phyloP scores from a whole-genome alignment of 2,888 invertebrate genomes.

The Torymus auratus region DNA sequence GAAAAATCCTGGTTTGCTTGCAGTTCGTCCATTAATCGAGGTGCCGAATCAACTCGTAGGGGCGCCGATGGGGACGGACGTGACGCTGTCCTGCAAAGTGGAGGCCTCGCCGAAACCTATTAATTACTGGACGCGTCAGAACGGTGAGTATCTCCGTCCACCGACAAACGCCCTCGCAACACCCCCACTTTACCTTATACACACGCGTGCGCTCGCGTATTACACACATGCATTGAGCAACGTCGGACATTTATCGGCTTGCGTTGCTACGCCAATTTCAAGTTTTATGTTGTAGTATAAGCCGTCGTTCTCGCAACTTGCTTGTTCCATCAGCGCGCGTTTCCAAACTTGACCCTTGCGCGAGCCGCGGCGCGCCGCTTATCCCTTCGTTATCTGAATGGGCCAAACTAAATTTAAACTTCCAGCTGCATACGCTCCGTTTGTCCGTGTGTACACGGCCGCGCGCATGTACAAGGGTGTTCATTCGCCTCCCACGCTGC shows the following conservation, averaged over 20 bases:
- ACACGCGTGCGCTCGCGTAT: background rate
- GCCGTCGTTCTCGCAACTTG: slow-evolving; percentile 32
- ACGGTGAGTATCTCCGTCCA: slow-evolving; percentile 80
- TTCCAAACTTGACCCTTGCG: slow-evolving; percentile 38
- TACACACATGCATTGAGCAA: background rate
- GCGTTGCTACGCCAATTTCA: slow-evolving; percentile 38
- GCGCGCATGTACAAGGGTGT: background rate
- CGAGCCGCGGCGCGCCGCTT: slow-evolving; percentile 27
- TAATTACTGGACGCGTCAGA: slow-evolving; percentile 95
- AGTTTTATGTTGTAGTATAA: slow-evolving; percentile 45
- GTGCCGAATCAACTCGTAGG: slow-evolving; percentile 95
- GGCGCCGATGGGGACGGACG: slow-evolving; percentile 90
- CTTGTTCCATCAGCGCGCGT: slow-evolving; percentile 46
- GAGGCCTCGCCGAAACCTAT: slow-evolving; percentile 96
- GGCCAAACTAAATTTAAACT: slow-evolving; percentile 53
- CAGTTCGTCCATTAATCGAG: slow-evolving; percentile 95
- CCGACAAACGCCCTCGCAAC: too few relatives aligned
- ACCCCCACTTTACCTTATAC: background rate
- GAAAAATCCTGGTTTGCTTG: slow-evolving; percentile 67
- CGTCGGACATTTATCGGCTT: background rate
- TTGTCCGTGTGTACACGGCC: background rate
- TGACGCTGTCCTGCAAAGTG: slow-evolving; percentile 90
- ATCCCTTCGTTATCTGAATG: slow-evolving; percentile 48
- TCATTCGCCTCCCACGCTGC: background rate
- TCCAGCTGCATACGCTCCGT: slow-evolving; percentile 18